Evolutionary conservation across 2,797 vertebrate genomes (phyloP), one percentile per base, ranked within the genome.

Genomic region (Australoheros facetus): DNA sequence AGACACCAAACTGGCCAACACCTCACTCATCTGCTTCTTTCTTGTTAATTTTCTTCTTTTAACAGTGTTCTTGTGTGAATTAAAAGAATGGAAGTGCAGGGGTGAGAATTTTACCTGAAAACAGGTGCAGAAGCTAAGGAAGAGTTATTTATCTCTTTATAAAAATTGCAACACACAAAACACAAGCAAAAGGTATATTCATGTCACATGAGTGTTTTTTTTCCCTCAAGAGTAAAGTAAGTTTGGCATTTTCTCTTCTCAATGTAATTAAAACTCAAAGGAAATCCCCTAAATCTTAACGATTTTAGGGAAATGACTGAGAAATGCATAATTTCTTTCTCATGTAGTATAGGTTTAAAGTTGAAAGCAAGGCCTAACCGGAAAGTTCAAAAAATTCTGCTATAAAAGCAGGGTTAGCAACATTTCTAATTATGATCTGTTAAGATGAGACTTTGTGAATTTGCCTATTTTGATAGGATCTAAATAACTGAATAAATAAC

Each of bases 1-100:
- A 87, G 71, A 58, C 66, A 83, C 57, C 83, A 87, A 91, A 90
- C 85, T 87, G 89, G 81, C 75, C 85, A 83, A 34, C 71, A 72
- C 71, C 48, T 71, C 34, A 66, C 28, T 84, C 73, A 78, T 72
- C 75, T 48, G 57, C 80, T 80, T 77, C n/a, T 79, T 78, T 69
- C 48, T 51, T 51, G 42, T 51, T 69, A 26, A 77, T 81, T 80
- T 72, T 59, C 84, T 79, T 80, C 13, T 62, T 84, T 73, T 56
- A 34, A 75, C 16, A 77, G 56, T 37, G 70, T 51, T 77, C 37
- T 78, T 54, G 37, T 55, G 59, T 60, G 54, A 66, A 71, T 82
- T 77, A 73, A 73, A 79, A 56, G 32, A 62, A 23, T 1, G 16
- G 4, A 7, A 45, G 26, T 11, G 39, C 7, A 45, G 34, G 32